Evolutionary conservation across 2,797 vertebrate species (phyloP).

Genomic region (Diglossa cyanea): DNA sequence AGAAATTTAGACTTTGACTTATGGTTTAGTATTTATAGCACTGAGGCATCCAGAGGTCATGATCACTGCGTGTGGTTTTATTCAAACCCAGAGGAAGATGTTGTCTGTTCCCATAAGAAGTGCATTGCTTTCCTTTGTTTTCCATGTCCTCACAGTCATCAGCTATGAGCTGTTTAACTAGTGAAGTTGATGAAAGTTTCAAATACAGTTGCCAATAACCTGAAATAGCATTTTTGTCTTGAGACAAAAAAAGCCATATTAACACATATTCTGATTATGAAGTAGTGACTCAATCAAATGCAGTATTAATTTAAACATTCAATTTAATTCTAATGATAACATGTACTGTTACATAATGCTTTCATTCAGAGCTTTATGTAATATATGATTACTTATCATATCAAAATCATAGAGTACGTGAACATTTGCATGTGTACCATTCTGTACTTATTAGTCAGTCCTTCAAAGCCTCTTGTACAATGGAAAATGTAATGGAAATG

Average conservation of each 20-base stretch:
- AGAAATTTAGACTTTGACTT: conserved; percentile 14
- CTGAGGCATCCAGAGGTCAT: background rate
- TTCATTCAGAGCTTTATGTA: background rate
- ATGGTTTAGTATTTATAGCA: conserved; percentile 47
- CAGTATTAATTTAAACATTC: background rate
- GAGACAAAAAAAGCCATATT: background rate
- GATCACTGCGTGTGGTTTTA: background rate
- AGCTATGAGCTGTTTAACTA: background rate
- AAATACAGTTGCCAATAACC: background rate
- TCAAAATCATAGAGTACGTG: background rate
- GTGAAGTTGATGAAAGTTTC: background rate
- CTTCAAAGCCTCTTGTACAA: background rate
- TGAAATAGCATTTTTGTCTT: background rate
- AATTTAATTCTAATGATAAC: background rate
- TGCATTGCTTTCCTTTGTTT: background rate
- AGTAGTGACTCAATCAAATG: background rate
- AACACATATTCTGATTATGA: background rate
- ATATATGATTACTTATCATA: background rate
- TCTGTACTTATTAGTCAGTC: background rate
- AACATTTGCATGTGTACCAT: background rate
- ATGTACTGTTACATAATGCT: background rate
- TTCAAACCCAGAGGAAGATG: background rate
- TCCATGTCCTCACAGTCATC: background rate
- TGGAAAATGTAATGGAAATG: background rate
- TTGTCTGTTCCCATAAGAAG: background rate